Conservation (phyloP, 2,113 vertebrate genomes). For the Sterna hirundo region DNA sequence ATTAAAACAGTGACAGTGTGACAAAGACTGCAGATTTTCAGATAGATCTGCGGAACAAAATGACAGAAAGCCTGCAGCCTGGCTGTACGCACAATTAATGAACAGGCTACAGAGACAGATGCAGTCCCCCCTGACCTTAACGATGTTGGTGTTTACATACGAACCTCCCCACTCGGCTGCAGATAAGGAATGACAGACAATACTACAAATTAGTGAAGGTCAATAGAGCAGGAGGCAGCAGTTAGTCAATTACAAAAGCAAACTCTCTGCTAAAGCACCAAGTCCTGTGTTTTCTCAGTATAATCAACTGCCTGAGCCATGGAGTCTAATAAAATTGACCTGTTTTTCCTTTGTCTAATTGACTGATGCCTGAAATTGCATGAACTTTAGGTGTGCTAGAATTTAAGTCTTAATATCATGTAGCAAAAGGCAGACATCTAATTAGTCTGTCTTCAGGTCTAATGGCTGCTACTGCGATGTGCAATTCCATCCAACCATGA, state of each 20-base stretch:
- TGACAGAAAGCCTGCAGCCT: neutral
- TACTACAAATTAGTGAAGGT: conserved; percentile 72
- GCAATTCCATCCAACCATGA: conserved; percentile 41
- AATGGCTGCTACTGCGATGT: conserved; percentile 23
- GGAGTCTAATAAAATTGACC: conserved; percentile 70
- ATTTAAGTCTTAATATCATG: conserved; percentile 64
- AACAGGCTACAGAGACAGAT: conserved; percentile 25
- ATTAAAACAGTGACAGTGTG: neutral
- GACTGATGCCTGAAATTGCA: conserved; percentile 63
- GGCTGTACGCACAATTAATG: neutral
- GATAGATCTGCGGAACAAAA: neutral
- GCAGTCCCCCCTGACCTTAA: conserved; percentile 10
- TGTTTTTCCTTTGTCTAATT: conserved; percentile 63
- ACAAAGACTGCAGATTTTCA: neutral
- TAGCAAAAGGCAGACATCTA: conserved; percentile 63
- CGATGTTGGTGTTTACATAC: conserved; percentile 55
- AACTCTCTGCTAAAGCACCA: conserved; percentile 51
- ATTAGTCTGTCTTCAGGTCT: conserved; percentile 61
- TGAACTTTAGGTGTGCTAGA: conserved; percentile 66
- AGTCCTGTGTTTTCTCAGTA: conserved; percentile 69
- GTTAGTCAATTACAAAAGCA: conserved; percentile 69
- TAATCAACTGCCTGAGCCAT: conserved; percentile 71
- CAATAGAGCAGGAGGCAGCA: conserved; percentile 66
- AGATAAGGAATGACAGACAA: conserved; percentile 71
- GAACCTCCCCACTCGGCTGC: neutral